phyloP scores from a whole-genome alignment of 30 jellyfish, hydroid and myxozoan species.

The Catostylus mosaicus region DNA sequence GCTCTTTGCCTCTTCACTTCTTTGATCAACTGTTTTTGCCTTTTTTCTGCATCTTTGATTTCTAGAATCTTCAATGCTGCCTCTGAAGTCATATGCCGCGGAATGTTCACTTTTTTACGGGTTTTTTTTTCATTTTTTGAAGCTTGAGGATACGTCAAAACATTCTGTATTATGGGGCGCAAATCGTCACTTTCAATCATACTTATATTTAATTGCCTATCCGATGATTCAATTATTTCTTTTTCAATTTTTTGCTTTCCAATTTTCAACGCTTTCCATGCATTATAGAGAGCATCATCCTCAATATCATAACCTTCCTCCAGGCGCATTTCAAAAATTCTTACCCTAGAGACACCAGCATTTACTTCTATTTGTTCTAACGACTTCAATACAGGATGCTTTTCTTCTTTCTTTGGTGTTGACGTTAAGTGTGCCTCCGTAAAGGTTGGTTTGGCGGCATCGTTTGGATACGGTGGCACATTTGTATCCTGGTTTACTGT shows the following conservation, averaged over 20 bases:
- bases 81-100: conserved; percentile 11
- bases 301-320: conserved; percentile 34
- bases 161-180: not conserved
- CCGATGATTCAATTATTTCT: not conserved
- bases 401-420: conserved; percentile 22
- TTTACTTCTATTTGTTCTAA: conserved; percentile 10
- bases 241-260: not conserved
- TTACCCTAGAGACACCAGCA: not conserved
- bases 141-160: conserved; percentile 5
- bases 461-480: too few species aligned
- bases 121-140: not conserved
- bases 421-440: conserved; percentile 16
- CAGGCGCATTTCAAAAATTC: conserved; percentile 11
- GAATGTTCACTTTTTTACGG: conserved; percentile 1
- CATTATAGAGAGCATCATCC: conserved; percentile 41
- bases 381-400: conserved; percentile 2
- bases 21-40: not conserved
- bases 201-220: not conserved
- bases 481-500: too few species aligned
- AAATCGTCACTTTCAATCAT: too few species aligned
- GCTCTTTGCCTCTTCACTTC: conserved; percentile 10
- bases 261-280: conserved; percentile 23
- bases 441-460: too few species aligned
- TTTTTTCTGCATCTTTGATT: conserved; percentile 2
- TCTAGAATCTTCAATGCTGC: conserved; percentile 26